phyloP scores from a whole-genome alignment of 2,888 invertebrate species.

The Cybosia mesomella region DNA sequence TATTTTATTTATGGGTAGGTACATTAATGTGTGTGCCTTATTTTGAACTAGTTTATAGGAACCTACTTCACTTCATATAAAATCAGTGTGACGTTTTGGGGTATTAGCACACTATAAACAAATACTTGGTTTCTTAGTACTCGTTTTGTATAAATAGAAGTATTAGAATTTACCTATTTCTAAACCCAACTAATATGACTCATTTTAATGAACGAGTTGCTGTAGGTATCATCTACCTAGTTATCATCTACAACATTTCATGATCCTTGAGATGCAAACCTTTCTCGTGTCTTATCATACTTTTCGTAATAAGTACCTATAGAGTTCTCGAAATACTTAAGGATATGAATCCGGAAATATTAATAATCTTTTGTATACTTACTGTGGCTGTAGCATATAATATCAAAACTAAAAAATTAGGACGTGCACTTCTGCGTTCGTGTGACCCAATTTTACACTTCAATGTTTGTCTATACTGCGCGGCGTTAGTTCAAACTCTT shows the following conservation, averaged over 20 bases:
- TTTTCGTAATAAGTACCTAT: slow-evolving; percentile 1
- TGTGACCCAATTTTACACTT: slow-evolving; percentile 54
- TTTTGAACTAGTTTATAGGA: slow-evolving; percentile 5
- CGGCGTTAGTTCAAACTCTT: slow-evolving; percentile 41
- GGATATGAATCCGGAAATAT: background rate
- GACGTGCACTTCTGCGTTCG: slow-evolving; percentile 37
- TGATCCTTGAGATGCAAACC: slow-evolving; percentile 17
- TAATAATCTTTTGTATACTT: slow-evolving; percentile 10
- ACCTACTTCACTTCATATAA: slow-evolving; percentile 5
- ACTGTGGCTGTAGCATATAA: slow-evolving; percentile 23
- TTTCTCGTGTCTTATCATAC: slow-evolving; percentile 22
- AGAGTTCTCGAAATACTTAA: background rate
- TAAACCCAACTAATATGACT: slow-evolving; percentile 10
- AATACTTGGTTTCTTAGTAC: background rate
- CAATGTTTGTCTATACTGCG: slow-evolving; percentile 51
- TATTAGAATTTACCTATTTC: slow-evolving; percentile 5
- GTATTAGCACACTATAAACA: background rate
- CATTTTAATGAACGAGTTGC: background rate
- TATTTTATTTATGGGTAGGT: too few species aligned
- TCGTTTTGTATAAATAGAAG: background rate
- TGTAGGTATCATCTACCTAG: background rate
- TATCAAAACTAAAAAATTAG: slow-evolving; percentile 44
- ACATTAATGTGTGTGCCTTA: background rate
- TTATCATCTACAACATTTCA: slow-evolving; percentile 11
- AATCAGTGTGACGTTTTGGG: background rate